Evolutionary conservation across 2,888 invertebrate genomes (phyloP).

Genomic region (Anaspis maculata): DNA sequence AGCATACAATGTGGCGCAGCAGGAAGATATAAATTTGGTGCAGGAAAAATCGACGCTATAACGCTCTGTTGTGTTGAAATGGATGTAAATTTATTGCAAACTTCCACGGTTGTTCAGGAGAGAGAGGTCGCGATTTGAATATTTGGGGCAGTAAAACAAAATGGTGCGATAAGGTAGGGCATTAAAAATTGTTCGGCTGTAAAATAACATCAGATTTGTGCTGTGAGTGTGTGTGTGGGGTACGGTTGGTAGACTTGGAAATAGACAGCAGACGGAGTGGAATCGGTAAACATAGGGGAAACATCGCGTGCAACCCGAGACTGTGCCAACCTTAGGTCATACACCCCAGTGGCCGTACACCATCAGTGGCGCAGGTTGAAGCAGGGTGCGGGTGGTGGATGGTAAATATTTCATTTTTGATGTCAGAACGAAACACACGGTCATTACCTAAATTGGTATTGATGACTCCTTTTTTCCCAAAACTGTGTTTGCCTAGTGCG

Average conservation of each 20-base stretch:
- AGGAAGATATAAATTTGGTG: conserved; percentile 1
- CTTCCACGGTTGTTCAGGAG: not conserved
- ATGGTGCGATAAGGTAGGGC: not conserved
- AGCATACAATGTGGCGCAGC: no score
- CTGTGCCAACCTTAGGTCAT: conserved; percentile 23
- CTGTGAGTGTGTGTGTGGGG: no score
- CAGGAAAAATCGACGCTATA: not conserved
- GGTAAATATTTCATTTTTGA: conserved; percentile 9
- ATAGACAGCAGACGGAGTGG: no score
- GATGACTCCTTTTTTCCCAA: no score
- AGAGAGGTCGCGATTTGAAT: not conserved
- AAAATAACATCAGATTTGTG: no score
- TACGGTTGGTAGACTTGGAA: no score
- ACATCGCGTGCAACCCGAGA: conserved; percentile 19
- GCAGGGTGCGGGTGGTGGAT: no score
- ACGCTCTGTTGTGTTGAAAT: no score
- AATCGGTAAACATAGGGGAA: conserved; percentile 11
- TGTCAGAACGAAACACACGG: no score
- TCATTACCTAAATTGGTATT: no score
- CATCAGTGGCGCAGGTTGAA: conserved; percentile 8
- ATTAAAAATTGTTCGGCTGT: no score
- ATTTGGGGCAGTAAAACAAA: not conserved
- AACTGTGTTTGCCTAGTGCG: no score
- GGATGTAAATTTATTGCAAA: not conserved
- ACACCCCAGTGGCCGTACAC: conserved; percentile 17